Evolutionary conservation across 2,888 invertebrate genomes (phyloP), one percentile per base, ranked within the genome.

Genomic region (Uropetala carovei): DNA sequence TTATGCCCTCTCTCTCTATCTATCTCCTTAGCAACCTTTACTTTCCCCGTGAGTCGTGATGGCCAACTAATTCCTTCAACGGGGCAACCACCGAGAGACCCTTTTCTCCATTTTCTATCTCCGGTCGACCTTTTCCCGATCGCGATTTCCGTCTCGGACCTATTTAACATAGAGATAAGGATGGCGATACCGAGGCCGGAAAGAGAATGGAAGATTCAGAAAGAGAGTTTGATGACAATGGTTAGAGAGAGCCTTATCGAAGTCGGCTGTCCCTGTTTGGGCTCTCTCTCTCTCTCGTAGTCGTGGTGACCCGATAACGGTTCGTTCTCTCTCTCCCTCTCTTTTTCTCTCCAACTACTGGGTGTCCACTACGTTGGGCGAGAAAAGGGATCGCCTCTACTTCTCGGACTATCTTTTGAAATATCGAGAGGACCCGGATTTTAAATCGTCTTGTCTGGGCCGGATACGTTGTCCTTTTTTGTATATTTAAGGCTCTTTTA

Each of bases 131-230:
- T 68, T 68, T 22, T 22, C 11, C 27, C 9, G 75, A 75, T 75
- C 75, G 75, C 68, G 68, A 18, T n/a, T 22, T 68, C 68, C 13
- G 68, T n/a, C 75, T 75, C 4, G 22, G 75, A 27, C 75, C 75
- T 75, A 75, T 75, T 75, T 75, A 27, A 22, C 75, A 75, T 75
- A 75, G 75, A 75, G 75, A 75, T 75, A 75, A 75, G 75, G 75
- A 75, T 22, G 75, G 75, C 75, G 75, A 75, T 75, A 75, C 68
- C 8, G 43, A 22, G 18, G 68, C 22, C 75, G 75, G 75, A 75
- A 75, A 75, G 75, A 75, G 75, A 75, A 27, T 27, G 75, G 75
- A 27, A 27, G 13, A 27, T 27, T 22, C 11, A 22, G 22, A 43
- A 43, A 43, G 43, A 43, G 75, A 75, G 75, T 75, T 75, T 22